A percentile compares a stretch with the other conserved stretches of the same genome.
These are phyloP conservation scores for Gallinago stenura DNA, from an alignment of 2,797 vertebrate genomes.

Conservation along the genomic window DNA sequence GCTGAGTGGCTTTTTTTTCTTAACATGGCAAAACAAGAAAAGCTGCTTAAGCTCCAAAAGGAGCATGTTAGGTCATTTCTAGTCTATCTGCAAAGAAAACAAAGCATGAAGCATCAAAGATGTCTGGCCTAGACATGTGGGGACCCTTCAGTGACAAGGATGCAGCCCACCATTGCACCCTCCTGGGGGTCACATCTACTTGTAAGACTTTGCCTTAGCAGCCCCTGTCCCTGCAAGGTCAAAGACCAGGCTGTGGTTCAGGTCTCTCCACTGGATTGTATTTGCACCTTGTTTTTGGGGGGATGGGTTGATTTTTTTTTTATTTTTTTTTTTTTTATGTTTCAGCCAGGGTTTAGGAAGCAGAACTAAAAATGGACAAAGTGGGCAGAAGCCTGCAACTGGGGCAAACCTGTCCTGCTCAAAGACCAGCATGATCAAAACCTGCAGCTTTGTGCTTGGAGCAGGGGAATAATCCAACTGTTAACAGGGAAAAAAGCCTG, in stretches of 20 bases:
- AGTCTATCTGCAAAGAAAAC: slow-evolving; percentile 53
- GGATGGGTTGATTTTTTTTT: not conserved
- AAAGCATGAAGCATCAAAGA: slow-evolving; percentile 11
- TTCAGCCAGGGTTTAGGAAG: not conserved
- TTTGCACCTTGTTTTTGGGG: not conserved
- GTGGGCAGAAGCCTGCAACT: not conserved
- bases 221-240: not conserved
- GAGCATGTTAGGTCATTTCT: slow-evolving; percentile 41
- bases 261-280: not conserved
- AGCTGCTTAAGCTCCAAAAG: not conserved
- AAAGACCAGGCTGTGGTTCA: not conserved
- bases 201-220: not conserved
- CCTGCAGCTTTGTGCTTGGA: not conserved
- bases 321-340: not conserved
- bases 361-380: not conserved
- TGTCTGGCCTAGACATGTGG: not conserved
- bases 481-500: not conserved
- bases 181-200: not conserved
- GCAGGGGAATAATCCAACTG: not conserved
- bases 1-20: not conserved
- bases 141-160: not conserved
- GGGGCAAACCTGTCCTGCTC: not conserved
- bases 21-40: not conserved
- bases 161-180: not conserved
- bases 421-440: not conserved